Percentiles rank a stretch among this genome's conserved stretches.
phyloP scores from a whole-genome alignment of 1,140 invertebrate genomes.

The Trichogramma pretiosum region DNA sequence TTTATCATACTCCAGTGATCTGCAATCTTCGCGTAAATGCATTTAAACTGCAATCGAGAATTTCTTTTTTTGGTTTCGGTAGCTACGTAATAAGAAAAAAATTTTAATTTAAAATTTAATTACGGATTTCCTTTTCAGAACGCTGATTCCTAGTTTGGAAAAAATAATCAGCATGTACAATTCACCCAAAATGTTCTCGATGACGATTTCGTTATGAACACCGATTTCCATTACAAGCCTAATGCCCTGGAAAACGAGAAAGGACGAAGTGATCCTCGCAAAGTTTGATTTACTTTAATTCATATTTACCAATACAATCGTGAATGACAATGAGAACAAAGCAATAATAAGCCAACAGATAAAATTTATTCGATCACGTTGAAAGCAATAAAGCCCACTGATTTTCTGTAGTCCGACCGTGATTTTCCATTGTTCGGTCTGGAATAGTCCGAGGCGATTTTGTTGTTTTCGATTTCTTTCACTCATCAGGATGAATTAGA shows the following conservation, averaged over 20 bases:
- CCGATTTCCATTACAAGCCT: background rate
- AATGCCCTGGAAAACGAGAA: background rate
- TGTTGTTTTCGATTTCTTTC: no score
- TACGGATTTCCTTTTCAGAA: background rate
- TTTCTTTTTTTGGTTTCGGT: no score
- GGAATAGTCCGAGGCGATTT: background rate
- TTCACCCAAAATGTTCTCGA: slow-evolving; percentile 1
- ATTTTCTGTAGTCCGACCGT: slow-evolving; percentile 3
- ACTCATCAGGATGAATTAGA: no score
- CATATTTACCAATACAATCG: background rate
- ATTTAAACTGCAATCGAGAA: slow-evolving; percentile 1
- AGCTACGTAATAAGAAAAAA: no score
- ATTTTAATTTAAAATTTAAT: background rate
- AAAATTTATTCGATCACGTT: background rate
- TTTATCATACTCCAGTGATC: background rate
- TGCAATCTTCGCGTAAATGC: background rate
- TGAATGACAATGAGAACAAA: background rate
- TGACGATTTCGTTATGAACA: background rate
- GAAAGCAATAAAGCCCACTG: background rate
- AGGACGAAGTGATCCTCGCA: no score
- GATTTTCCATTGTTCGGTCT: slow-evolving; percentile 2
- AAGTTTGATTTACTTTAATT: background rate
- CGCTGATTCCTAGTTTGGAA: background rate
- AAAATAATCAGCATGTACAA: background rate
- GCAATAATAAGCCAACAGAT: background rate